These are phyloP conservation scores for Notarius lentiginosus DNA, from an alignment of 2,113 vertebrate species.

Conservation along the genomic window DNA sequence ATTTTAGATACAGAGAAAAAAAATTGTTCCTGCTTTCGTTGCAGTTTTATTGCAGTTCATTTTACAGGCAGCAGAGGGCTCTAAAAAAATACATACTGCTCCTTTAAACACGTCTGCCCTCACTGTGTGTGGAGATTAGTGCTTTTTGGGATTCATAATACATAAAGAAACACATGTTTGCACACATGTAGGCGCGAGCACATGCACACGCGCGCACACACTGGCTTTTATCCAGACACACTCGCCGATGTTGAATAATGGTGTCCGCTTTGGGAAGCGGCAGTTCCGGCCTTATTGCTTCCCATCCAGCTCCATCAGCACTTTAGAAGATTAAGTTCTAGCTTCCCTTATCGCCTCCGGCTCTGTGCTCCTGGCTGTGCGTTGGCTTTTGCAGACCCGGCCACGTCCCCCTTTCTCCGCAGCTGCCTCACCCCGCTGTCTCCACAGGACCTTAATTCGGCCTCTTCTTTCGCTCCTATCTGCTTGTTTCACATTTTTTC, in stretches of 20 bases:
- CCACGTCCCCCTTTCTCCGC: constrained; percentile 27
- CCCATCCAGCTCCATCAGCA: constrained; percentile 56
- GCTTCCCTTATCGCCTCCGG: constrained; percentile 49
- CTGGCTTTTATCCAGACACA: constrained; percentile 27
- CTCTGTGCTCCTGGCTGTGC: constrained; percentile 24
- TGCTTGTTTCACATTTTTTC: constrained; percentile 55
- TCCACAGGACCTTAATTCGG: constrained; percentile 45
- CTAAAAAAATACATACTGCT: constrained; percentile 17
- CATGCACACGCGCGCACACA: neutral
- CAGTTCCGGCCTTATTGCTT: constrained; percentile 42
- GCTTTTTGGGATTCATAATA: constrained; percentile 7
- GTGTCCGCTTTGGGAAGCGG: constrained; percentile 48
- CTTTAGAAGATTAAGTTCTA: constrained; percentile 59
- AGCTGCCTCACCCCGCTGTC: constrained; percentile 11
- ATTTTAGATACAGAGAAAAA: neutral
- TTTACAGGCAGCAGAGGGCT: constrained; percentile 4
- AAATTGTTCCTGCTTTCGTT: constrained; percentile 1
- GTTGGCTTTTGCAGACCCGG: constrained; percentile 20
- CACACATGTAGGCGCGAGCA: constrained; percentile 29
- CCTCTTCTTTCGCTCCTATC: constrained; percentile 48
- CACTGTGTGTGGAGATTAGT: neutral
- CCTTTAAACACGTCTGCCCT: neutral
- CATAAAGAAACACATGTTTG: constrained; percentile 32
- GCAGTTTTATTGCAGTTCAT: constrained; percentile 16
- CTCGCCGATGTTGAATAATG: constrained; percentile 55